Base-by-base conservation (phyloP, 2,113 vertebrate genomes). In the Pycnonotus jocosus region DNA sequence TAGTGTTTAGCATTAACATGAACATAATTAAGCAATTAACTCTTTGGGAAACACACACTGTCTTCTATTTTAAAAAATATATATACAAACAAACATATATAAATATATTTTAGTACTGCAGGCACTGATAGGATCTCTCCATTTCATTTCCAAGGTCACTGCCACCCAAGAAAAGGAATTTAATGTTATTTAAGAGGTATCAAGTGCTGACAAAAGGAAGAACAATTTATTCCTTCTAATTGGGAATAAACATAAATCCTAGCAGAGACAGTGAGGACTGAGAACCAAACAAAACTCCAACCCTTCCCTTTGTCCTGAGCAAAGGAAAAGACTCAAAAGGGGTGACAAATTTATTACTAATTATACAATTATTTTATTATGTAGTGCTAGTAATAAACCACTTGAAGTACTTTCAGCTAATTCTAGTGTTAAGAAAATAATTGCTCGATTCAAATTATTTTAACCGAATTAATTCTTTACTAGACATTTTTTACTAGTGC, bases 391-490 rank as follows among this genome's bases (percentile, higher is more conserved):
- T 94, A 97, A 98, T 98, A 98, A 98, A 98, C 93, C 97, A 97
- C 97, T 98, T 97, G 90, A 97, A 98, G 97, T 81, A 48, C 97
- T 98, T 98, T 97, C 96, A 88, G 88, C 97, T 98, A 98, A 98
- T 98, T 98, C 97, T 33, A 94, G 97, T 95, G 97, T 98, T 98
- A 98, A 97, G 98, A 98, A 98, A 98, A 98, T 98, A 98, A 98
- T 98, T 98, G 97, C 97, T 98, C 80, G 94, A 97, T 97, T 98
- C 97, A 98, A 98, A 98, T 98, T 98, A 98, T 98, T 98, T 98
- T 98, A 97, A 98, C 95, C 65, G 97, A 98, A 98, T 98, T 98
- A 98, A 98, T 98, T 98, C 97, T 97, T 98, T 97, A 97, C 97
- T 97, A 97, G 98, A 96, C 98, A 96, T 98, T 98, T 97, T 97